A percentile compares a stretch with the other conserved stretches of the same genome.
These are phyloP conservation scores for Euproctis similis DNA, from an alignment of 2,888 invertebrate species.

Conservation along the genomic window DNA sequence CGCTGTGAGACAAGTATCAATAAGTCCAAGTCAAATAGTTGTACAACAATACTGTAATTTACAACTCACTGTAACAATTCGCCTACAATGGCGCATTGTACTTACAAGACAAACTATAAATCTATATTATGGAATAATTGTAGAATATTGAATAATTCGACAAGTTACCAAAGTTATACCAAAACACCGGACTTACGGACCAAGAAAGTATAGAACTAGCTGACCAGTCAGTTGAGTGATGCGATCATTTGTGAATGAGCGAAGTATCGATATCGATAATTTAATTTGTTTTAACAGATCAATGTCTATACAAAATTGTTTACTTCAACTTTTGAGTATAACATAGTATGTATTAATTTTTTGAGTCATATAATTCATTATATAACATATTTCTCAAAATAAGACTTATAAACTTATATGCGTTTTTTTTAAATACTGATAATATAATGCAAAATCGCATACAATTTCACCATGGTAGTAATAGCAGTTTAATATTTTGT, in stretches of 20 bases:
- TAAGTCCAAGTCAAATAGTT: constrained; percentile 21
- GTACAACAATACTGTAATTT: constrained; percentile 21
- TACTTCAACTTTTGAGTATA: too few relatives aligned
- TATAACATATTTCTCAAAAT: too few relatives aligned
- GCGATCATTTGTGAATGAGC: constrained; percentile 3
- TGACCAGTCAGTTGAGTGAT: constrained; percentile 34
- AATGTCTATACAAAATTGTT: too few relatives aligned
- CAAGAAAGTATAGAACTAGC: constrained; percentile 68
- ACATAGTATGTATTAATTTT: too few relatives aligned
- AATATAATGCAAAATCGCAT: too few relatives aligned
- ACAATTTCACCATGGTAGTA: too few relatives aligned
- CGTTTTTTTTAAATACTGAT: too few relatives aligned
- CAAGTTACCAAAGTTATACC: constrained; percentile 58
- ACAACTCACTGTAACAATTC: constrained; percentile 24
- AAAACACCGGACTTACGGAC: constrained; percentile 69
- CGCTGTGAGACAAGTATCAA: too few relatives aligned
- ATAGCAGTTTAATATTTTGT: too few relatives aligned
- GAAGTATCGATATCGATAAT: constrained; percentile 11
- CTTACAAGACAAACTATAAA: constrained; percentile 60
- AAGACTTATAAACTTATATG: too few relatives aligned
- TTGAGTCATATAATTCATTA: too few relatives aligned
- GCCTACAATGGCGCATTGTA: constrained; percentile 36
- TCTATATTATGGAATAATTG: constrained; percentile 38
- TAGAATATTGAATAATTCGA: constrained; percentile 64
- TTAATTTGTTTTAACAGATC: too few relatives aligned